Evolutionary conservation across 1,140 invertebrate genomes (phyloP), one percentile per base, ranked within the genome.

Genomic region (Caerostris darwini): DNA sequence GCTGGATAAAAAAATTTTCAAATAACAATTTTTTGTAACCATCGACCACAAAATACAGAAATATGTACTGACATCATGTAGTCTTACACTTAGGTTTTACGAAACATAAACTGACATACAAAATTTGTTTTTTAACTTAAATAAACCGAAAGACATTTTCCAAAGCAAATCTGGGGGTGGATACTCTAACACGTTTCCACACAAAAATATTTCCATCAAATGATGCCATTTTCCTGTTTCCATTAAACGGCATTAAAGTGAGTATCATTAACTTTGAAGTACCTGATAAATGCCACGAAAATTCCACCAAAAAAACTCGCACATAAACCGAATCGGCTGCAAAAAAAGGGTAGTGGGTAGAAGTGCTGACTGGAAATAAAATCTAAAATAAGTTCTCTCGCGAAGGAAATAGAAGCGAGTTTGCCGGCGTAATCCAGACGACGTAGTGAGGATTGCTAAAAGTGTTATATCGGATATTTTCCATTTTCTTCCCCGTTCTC

Each of bases 391-490:
- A 77, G 71, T 77, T 77, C 34, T 53, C 50, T 50, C 3, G 50
- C 53, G 12, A 50, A 77, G 71, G 10, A 77, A 77, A 77, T 77
- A 34, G 69, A 71, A 50, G 69, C 34, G 34, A 34, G 19, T 34
- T 77, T 34, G 34, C 34, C 50, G 54, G 12, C 54, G 82, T 85
- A 85, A 85, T 85, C 82, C 82, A 85, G 82, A 58, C 54, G 57
- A 58, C 19, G 82, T 58, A 85, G 57, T 56, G 82, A n/a, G 82
- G 57, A 85, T 58, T 85, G 82, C 82, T 85, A 85, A 85, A 85
- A 85, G 82, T 85, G 82, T 58, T 85, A 85, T 85, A 85, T 85
- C 82, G 82, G 82, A 85, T 85, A 85, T 85, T 85, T 85, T 85
- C 82, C 53, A 56, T 77, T 77, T 77, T 77, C 82, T 85, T 57